Conservation (phyloP, 2,888 invertebrate species). For the Galerucella nymphaeae region DNA sequence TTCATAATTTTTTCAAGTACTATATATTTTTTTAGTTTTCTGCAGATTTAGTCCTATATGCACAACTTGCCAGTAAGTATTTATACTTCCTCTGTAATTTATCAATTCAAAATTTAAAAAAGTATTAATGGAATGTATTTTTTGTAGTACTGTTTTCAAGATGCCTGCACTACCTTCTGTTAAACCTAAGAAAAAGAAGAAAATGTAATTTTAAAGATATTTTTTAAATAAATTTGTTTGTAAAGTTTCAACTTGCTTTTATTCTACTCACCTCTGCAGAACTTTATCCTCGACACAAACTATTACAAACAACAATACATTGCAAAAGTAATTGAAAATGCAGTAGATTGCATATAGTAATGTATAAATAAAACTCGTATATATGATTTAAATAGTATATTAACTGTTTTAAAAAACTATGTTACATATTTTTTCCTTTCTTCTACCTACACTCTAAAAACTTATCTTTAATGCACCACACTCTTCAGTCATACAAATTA, state of each 20-base stretch:
- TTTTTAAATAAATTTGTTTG: not conserved
- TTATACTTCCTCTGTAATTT: not conserved
- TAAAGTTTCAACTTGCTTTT: not conserved
- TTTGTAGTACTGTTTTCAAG: conserved; percentile 89
- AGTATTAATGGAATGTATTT: conserved; percentile 42
- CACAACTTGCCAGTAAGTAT: conserved; percentile 95
- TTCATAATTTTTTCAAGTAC: conserved; percentile 55
- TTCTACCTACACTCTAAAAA: conserved; percentile 2
- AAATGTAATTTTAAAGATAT: conserved; percentile 18
- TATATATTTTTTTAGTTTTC: conserved; percentile 90
- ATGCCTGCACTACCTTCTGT: conserved; percentile 82
- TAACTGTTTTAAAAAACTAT: conserved; percentile 17
- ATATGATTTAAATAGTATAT: conserved; percentile 5
- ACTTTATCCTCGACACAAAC: not conserved
- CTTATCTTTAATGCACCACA: not conserved
- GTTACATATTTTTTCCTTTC: conserved; percentile 2
- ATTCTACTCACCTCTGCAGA: not conserved
- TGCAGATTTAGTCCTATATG: conserved; percentile 98
- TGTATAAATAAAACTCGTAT: not conserved
- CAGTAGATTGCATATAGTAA: too few species aligned
- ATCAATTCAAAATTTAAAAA: conserved; percentile 35
- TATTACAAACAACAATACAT: too few species aligned
- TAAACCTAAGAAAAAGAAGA: conserved; percentile 86
- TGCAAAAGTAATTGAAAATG: too few species aligned
- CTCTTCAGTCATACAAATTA: conserved; percentile 13